phyloP scores from a whole-genome alignment of 2,797 vertebrate genomes.

The Rhynchonycteris naso region DNA sequence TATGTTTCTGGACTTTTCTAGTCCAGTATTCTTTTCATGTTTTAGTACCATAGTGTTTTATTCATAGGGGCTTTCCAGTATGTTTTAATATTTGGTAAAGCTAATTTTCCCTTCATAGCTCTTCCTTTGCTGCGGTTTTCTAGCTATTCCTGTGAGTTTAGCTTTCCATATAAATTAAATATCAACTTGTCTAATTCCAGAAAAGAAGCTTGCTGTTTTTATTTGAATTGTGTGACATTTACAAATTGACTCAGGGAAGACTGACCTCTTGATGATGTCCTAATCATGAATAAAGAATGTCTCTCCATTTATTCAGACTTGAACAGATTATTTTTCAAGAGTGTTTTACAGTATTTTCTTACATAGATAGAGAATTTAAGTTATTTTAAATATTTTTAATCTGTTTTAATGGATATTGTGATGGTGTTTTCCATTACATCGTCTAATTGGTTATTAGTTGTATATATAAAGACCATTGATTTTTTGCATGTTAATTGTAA shows the following conservation, averaged over 20 bases:
- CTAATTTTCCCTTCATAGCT: background rate
- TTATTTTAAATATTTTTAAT: background rate
- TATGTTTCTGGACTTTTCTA: constrained; percentile 18
- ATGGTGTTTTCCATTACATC: background rate
- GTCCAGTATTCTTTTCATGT: background rate
- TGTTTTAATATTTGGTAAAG: background rate
- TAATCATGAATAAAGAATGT: background rate
- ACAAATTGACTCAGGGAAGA: background rate
- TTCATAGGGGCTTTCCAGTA: background rate
- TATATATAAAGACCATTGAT: background rate
- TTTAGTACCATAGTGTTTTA: background rate
- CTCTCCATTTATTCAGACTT: background rate
- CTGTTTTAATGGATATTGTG: background rate
- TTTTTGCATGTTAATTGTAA: constrained; percentile 34
- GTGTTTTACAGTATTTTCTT: background rate
- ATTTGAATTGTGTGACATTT: constrained; percentile 16
- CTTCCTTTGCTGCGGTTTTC: background rate
- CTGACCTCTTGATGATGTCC: background rate
- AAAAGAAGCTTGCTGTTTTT: background rate
- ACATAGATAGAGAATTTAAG: constrained; percentile 3
- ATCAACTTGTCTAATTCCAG: background rate
- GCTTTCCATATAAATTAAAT: background rate
- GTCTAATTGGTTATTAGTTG: background rate
- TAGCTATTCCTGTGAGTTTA: constrained; percentile 3
- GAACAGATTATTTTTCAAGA: background rate